Evolutionary conservation across 2,888 invertebrate species (phyloP).

Genomic region (Perithous albicinctus): DNA sequence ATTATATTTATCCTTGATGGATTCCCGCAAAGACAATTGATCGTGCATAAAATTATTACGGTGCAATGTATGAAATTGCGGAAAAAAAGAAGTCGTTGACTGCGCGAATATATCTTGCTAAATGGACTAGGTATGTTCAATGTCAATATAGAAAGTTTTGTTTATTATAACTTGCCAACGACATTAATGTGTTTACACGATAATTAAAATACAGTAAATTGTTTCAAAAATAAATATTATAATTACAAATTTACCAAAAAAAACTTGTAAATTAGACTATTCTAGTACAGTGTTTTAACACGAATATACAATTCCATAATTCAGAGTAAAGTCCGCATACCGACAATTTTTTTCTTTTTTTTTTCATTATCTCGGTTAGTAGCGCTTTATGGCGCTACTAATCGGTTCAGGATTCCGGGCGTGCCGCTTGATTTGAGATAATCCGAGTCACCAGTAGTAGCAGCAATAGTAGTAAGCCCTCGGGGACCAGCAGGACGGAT

Average conservation of each 20-base stretch:
- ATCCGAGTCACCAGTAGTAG: constrained; percentile 72
- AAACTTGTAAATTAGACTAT: not conserved
- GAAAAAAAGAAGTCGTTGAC: constrained; percentile 13
- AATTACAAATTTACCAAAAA: not conserved
- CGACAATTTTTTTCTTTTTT: constrained; percentile 68
- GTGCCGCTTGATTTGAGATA: constrained; percentile 82
- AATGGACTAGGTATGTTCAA: not conserved
- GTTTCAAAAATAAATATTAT: not conserved
- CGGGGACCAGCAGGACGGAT: constrained; percentile 76
- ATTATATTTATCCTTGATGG: constrained; percentile 5
- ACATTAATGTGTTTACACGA: not conserved
- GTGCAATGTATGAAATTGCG: not conserved
- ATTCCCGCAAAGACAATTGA: constrained; percentile 33
- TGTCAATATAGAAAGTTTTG: not conserved
- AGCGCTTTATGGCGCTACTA: constrained; percentile 80
- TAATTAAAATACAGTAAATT: not conserved
- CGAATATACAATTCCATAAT: not conserved
- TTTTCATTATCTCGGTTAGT: constrained; percentile 67
- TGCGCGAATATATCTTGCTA: not conserved
- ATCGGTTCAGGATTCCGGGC: constrained; percentile 82
- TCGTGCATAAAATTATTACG: not conserved
- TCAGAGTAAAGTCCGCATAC: not conserved
- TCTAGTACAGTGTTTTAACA: no score
- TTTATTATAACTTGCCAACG: not conserved
- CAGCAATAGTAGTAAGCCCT: constrained; percentile 37